Percentiles rank a stretch among this genome's conserved stretches.
Evolutionary conservation across 2,888 invertebrate genomes (phyloP).

Genomic region (Branchinecta sandiegonensis): DNA sequence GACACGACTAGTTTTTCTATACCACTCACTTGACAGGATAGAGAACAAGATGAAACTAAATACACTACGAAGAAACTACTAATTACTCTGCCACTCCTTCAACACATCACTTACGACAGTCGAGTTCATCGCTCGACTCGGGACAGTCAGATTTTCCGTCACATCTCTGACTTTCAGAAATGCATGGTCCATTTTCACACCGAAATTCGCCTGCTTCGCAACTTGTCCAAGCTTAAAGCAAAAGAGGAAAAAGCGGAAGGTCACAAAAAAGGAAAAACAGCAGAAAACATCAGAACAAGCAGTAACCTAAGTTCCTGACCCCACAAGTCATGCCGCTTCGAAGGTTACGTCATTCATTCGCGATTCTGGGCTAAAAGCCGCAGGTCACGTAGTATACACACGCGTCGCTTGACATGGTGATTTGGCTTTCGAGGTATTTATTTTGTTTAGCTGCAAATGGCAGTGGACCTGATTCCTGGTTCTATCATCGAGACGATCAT

Average conservation of each 20-base stretch:
- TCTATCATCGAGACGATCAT: too few relatives aligned
- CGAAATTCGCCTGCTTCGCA: slow-evolving; percentile 46
- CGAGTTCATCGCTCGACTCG: slow-evolving; percentile 68
- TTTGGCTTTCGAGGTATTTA: too few relatives aligned
- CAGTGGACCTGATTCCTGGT: too few relatives aligned
- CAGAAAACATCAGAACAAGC: background rate
- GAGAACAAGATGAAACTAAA: background rate
- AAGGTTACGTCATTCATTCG: too few relatives aligned
- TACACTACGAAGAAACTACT: slow-evolving; percentile 2
- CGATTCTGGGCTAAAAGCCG: too few relatives aligned
- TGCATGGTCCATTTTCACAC: slow-evolving; percentile 66
- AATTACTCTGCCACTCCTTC: background rate
- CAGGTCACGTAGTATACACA: too few relatives aligned
- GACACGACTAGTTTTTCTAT: too few relatives aligned
- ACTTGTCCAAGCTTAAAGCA: slow-evolving; percentile 23
- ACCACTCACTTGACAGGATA: background rate
- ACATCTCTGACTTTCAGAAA: slow-evolving; percentile 48
- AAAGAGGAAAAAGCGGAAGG: background rate
- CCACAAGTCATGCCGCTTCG: too few relatives aligned
- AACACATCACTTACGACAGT: slow-evolving; percentile 44
- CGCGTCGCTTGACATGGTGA: too few relatives aligned
- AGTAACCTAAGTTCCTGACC: background rate
- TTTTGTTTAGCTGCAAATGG: too few relatives aligned
- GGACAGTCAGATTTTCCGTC: slow-evolving; percentile 63
- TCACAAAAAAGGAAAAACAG: background rate